phyloP scores from a whole-genome alignment of 2,113 vertebrate genomes.

The Malaclemys terrapin region DNA sequence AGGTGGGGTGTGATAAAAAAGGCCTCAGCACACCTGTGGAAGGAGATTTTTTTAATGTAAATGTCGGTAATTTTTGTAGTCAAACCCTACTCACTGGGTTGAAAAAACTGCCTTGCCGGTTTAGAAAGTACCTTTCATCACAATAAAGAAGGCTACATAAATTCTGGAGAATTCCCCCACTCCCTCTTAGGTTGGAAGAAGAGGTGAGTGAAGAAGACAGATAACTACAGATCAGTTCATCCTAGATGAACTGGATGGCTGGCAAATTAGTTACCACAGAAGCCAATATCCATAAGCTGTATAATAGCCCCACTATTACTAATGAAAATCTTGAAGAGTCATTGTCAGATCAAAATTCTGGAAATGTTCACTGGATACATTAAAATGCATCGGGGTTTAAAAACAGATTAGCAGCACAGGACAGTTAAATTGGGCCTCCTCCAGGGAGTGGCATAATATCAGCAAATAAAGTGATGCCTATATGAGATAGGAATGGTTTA shows the following conservation, averaged over 20 bases:
- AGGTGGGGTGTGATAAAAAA: neutral
- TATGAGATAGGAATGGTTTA: neutral
- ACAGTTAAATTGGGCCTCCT: neutral
- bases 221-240: neutral
- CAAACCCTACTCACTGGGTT: neutral
- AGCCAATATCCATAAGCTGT: rapidly evolving
- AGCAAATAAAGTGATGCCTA: neutral
- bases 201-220: neutral
- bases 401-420: neutral
- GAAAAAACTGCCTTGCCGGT: neutral
- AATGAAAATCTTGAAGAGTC: neutral
- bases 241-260: neutral
- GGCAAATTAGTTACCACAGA: neutral
- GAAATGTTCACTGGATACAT: neutral
- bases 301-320: neutral
- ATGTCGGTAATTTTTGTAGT: neutral
- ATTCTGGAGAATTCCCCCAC: neutral
- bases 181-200: neutral
- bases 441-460: neutral
- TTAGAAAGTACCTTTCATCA: slow-evolving; percentile 14
- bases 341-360: neutral
- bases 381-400: neutral
- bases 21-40: neutral
- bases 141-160: neutral
- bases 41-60: neutral